Evolutionary conservation across 1,140 invertebrate species (phyloP), one percentile per base, ranked within the genome.

Genomic region (Vanessa atalanta): DNA sequence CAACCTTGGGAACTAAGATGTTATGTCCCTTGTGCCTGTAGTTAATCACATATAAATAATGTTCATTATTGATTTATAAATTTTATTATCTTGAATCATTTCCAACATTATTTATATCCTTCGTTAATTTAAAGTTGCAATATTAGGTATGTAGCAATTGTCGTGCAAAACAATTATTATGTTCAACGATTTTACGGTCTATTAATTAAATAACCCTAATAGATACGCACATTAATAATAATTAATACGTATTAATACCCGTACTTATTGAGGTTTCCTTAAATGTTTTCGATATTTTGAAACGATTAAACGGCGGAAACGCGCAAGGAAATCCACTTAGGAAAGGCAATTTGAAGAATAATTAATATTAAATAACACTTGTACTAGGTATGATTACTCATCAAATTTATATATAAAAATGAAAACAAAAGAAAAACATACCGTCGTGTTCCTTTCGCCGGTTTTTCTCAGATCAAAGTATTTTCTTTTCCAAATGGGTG

Each of bases 271-370:
- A 51, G 6, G 65, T 26, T 50, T 68, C 53, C 51, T 68, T 68
- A 57, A 16, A 15, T 55, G 50, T 68, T 68, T 68, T 57, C 66
- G 53, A 68, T 48, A 23, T 43, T 50, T 68, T 60, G 53, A 37
- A 71, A 67, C 65, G 65, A 60, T 60, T 50, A 63, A 47, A 64
- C 70, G 57, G 65, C 75, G 75, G 75, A 76, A 79, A 79, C 65
- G 63, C 47, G 75, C 70, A 79, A 79, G 78, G 75, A 79, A 75
- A 79, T 79, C 78, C 75, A 76, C 70, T 72, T 69, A 55, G 53
- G 53, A 76, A 79, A 75, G 61, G 63, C 66, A 70, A 67, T 23
- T 76, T 69, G 69, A 64, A 78, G 74, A 76, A 51, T 72, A 64
- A 76, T 78, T 73, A 79, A 13, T 26, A 26, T 60, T 60, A 2